Conservation (phyloP, 1,140 invertebrate species). For the Meteorus sp. region DNA sequence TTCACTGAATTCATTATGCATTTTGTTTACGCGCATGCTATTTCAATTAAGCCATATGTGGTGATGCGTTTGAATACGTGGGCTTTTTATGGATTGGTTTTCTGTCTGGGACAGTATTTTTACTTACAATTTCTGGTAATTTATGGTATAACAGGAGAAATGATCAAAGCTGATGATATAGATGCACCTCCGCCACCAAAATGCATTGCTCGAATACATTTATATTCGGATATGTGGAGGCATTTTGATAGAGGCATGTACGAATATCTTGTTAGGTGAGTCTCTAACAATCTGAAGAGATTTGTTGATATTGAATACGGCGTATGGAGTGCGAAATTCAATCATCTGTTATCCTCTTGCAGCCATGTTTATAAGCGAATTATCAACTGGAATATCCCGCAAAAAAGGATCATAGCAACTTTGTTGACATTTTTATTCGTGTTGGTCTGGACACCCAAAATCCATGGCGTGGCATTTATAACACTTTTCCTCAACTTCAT, state of each 20-base stretch:
- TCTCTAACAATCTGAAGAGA: conserved; percentile 18
- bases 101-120: conserved; percentile 88
- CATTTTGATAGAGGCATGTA: conserved; percentile 91
- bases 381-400: conserved; percentile 55
- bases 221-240: conserved; percentile 96
- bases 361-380: conserved; percentile 85
- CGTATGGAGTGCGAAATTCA: conserved; percentile 29
- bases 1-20: conserved; percentile 75
- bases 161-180: conserved; percentile 78
- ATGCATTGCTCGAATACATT: conserved; percentile 86
- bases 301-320: not conserved
- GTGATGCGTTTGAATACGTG: conserved; percentile 49
- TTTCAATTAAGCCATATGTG: conserved; percentile 65
- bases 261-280: conserved; percentile 80
- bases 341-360: no score
- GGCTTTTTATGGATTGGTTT: conserved; percentile 81
- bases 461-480: no score
- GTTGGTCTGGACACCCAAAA: no score
- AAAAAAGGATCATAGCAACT: conserved; percentile 71
- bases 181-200: conserved; percentile 77
- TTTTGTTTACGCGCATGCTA: conserved; percentile 77
- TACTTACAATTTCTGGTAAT: conserved; percentile 87
- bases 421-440: conserved; percentile 83
- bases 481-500: conserved; percentile 79
- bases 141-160: conserved; percentile 77